Evolutionary conservation across 2,888 invertebrate genomes (phyloP), one percentile per base, ranked within the genome.

Genomic region (Empis livida): DNA sequence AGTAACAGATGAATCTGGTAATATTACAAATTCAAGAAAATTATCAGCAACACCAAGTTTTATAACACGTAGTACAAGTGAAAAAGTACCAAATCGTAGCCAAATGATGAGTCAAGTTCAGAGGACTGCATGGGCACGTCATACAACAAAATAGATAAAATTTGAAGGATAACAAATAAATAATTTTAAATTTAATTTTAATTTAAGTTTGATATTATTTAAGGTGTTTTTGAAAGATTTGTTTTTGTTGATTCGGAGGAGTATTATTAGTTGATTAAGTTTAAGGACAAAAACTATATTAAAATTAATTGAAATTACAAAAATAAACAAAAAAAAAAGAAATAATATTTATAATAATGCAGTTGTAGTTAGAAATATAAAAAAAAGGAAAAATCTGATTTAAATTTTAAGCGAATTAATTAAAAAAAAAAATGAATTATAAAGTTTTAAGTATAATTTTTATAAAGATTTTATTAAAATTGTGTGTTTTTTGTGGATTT

Each of bases 41-140:
- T 51, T 71, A 51, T 60, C 71, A 59, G 79, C 79, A 31, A 77
- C 79, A 17, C 75, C 79, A 3, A 74, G 78, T 6, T 76, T 78
- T 41, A 84, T 85, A 53, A 81, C 81, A 1, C 74, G 90, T 55
- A 82, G 85, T 43, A 88, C 88, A 30, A 89, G 89, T 68, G 90
- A 89, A 60, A 85, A 86, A 65, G 82, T 89, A 50, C 87, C 89
- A 6, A 84, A 88, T 61, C 78, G 87, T 46, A 89, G 84, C 67
- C 88, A 89, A 63, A 75, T 88, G 63, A 86, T 89, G 85, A 80
- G 80, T 20, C 84, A 88, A 57, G 79, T 90, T 55, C 82, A 82
- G 60, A 74, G 89, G 54, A 81, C 84, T 9, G 79, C 82, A 52
- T 90, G 89, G 89, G 87, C 88, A 16, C 74, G 90, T 56, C 90